Conservation (phyloP, 2,888 invertebrate species). For the Protonemura montana region DNA sequence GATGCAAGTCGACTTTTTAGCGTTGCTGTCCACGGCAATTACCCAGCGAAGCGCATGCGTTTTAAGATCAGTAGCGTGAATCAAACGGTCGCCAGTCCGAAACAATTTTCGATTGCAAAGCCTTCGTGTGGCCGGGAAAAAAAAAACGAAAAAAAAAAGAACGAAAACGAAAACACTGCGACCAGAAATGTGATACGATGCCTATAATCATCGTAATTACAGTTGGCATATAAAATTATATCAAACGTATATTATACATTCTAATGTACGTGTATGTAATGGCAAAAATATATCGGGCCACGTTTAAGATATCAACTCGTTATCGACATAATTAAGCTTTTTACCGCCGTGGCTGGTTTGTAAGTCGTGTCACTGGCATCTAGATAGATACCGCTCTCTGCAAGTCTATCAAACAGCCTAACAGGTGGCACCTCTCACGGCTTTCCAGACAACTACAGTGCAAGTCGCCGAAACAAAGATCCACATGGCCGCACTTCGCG, state of each 20-base stretch:
- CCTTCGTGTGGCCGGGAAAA: not conserved
- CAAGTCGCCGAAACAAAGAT: not conserved
- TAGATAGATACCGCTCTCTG: too few species aligned
- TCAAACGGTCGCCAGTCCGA: not conserved
- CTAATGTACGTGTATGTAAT: not conserved
- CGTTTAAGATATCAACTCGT: slow-evolving; percentile 31
- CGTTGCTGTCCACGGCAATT: too few species aligned
- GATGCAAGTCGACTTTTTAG: too few species aligned
- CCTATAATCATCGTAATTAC: slow-evolving; percentile 37
- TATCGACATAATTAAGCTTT: slow-evolving; percentile 28
- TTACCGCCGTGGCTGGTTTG: not conserved
- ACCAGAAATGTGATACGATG: not conserved
- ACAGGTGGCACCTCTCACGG: not conserved
- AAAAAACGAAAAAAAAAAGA: not conserved
- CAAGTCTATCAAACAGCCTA: too few species aligned
- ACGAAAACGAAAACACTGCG: not conserved
- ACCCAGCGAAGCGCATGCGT: not conserved
- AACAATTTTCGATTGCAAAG: not conserved
- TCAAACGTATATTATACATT: not conserved
- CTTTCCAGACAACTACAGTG: not conserved
- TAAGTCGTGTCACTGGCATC: slow-evolving; percentile 24
- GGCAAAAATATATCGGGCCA: not conserved
- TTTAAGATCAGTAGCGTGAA: slow-evolving; percentile 22
- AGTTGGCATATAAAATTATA: slow-evolving; percentile 25
- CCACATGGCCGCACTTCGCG: too few species aligned